Conservation (phyloP, 1,140 invertebrate species). For the Lepidotrigona ventralis region DNA sequence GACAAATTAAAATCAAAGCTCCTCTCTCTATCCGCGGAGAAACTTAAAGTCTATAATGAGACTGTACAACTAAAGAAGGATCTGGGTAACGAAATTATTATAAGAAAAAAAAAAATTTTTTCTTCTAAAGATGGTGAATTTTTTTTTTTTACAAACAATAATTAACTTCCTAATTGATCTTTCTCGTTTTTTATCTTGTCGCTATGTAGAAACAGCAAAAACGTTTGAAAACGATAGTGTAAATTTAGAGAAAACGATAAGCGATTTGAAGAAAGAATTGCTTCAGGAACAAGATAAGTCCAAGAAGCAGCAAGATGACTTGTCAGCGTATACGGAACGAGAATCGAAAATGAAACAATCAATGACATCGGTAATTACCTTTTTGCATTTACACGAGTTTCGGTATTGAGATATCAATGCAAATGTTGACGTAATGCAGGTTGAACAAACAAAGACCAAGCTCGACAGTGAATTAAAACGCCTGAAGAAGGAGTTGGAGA, state of each 20-base stretch:
- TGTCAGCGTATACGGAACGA: constrained; percentile 70
- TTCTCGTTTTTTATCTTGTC: background rate
- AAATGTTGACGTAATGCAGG: constrained; percentile 51
- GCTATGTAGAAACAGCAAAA: constrained; percentile 67
- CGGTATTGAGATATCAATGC: background rate
- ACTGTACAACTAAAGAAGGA: constrained; percentile 77
- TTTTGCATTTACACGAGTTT: constrained; percentile 1
- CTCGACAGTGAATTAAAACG: constrained; percentile 74
- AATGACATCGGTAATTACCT: constrained; percentile 69
- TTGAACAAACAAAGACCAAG: constrained; percentile 72
- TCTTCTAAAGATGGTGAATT: background rate
- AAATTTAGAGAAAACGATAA: constrained; percentile 72
- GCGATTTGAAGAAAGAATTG: constrained; percentile 74
- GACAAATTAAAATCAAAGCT: constrained; percentile 82
- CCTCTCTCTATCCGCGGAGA: constrained; percentile 74
- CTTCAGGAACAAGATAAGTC: constrained; percentile 73
- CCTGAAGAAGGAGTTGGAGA: constrained; percentile 75
- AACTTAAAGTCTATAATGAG: constrained; percentile 76
- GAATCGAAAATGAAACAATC: constrained; percentile 73
- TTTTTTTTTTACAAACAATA: background rate
- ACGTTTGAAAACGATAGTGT: constrained; percentile 72
- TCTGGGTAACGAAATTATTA: constrained; percentile 65
- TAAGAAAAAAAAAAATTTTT: background rate
- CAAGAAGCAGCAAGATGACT: constrained; percentile 78
- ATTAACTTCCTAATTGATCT: background rate